These are phyloP conservation scores for Cottus gobio DNA, from an alignment of 2,113 vertebrate genomes.

Conservation along the genomic window DNA sequence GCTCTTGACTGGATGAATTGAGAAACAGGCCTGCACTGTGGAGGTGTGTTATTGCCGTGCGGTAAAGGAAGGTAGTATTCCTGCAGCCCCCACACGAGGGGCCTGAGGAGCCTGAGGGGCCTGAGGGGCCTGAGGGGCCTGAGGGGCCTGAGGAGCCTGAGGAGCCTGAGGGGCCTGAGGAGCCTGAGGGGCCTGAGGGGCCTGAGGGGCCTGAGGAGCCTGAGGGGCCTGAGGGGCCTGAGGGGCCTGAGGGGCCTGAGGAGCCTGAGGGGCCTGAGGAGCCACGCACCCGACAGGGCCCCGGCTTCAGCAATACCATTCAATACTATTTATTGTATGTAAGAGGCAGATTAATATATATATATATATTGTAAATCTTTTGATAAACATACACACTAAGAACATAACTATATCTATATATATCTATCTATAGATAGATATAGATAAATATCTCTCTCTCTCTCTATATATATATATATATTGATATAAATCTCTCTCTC, in stretches of 20 bases:
- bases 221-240: neutral
- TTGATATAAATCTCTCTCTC: too few relatives aligned
- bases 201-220: too few relatives aligned
- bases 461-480: neutral
- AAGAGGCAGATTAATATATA: neutral
- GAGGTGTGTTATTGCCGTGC: constrained; percentile 52
- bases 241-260: too few relatives aligned
- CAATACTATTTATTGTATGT: neutral
- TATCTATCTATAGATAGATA: too few relatives aligned
- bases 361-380: neutral
- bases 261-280: neutral
- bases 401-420: neutral
- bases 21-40: constrained; percentile 26
- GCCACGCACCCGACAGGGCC: neutral
- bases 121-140: too few relatives aligned
- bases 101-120: neutral
- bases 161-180: too few relatives aligned
- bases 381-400: neutral
- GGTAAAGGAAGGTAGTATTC: constrained; percentile 24
- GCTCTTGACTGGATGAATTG: constrained; percentile 53
- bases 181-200: neutral
- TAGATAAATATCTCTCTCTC: neutral
- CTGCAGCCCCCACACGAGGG: too few relatives aligned
- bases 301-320: neutral
- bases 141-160: too few relatives aligned